A percentile compares a stretch with the other conserved stretches of the same genome.
Evolutionary conservation across 2,888 invertebrate species (phyloP).

Genomic region (Helobdella robusta): DNA sequence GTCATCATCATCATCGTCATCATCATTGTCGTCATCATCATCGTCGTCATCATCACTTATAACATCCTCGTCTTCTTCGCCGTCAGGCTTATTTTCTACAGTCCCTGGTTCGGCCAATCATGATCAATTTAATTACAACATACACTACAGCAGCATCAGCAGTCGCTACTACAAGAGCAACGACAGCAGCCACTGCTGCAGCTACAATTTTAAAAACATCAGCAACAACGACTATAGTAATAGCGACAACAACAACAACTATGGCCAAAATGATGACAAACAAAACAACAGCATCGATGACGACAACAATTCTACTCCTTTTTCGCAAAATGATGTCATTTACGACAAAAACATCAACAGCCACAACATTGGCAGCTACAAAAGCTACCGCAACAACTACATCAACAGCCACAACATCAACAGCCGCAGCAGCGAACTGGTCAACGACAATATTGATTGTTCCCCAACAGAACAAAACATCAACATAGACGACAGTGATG

Average conservation of each 20-base stretch:
- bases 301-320: too few relatives aligned
- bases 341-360: too few relatives aligned
- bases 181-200: not conserved
- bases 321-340: too few relatives aligned
- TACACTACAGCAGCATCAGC: too few relatives aligned
- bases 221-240: not conserved
- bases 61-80: not conserved
- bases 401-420: too few relatives aligned
- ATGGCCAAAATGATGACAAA: not conserved
- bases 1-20: constrained; percentile 2
- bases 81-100: not conserved
- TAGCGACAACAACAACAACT: not conserved
- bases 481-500: not conserved
- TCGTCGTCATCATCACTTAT: not conserved
- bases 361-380: too few relatives aligned
- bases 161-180: not conserved
- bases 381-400: too few relatives aligned
- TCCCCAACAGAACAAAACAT: too few relatives aligned
- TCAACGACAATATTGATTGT: too few relatives aligned
- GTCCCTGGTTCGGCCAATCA: too few relatives aligned
- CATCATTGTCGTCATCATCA: not conserved
- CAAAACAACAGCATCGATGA: not conserved
- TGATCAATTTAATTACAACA: too few relatives aligned
- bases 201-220: not conserved
- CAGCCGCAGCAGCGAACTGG: too few relatives aligned